Percentiles rank a stretch among this genome's conserved stretches.
Conservation (phyloP, 2,888 invertebrate genomes). For the Pegoplata infirma region DNA sequence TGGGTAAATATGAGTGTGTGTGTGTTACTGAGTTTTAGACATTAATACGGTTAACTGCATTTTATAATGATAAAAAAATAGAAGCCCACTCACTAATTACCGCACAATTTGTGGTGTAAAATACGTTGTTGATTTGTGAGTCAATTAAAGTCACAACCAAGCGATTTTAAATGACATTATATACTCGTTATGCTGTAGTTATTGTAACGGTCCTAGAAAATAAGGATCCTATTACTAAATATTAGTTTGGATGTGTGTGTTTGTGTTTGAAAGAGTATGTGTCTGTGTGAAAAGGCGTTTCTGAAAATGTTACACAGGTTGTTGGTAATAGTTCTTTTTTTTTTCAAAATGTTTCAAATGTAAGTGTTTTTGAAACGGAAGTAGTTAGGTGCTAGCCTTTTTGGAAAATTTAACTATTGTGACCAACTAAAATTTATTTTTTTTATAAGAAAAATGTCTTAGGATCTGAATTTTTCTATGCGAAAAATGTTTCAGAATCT, state of each 20-base stretch:
- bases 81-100: constrained; percentile 68
- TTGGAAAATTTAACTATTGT: not conserved
- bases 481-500: too few species aligned
- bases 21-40: constrained; percentile 23
- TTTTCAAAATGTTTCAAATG: not conserved
- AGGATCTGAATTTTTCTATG: too few species aligned
- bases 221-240: not conserved
- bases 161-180: constrained; percentile 64
- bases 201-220: not conserved
- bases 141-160: constrained; percentile 76
- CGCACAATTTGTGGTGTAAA: constrained; percentile 72
- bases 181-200: constrained; percentile 9
- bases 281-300: constrained; percentile 45
- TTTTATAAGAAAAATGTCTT: too few species aligned
- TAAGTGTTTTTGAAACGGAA: not conserved
- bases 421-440: too few species aligned
- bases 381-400: constrained; percentile 14
- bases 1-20: not conserved
- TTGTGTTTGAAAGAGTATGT: constrained; percentile 30
- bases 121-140: constrained; percentile 76
- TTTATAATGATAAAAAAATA: constrained; percentile 6
- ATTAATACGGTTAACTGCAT: constrained; percentile 45
- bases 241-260: not conserved
- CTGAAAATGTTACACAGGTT: constrained; percentile 37
- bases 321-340: constrained; percentile 22